Evolutionary conservation across 2,888 invertebrate genomes (phyloP).

Genomic region (Acrocyrtus sp.): DNA sequence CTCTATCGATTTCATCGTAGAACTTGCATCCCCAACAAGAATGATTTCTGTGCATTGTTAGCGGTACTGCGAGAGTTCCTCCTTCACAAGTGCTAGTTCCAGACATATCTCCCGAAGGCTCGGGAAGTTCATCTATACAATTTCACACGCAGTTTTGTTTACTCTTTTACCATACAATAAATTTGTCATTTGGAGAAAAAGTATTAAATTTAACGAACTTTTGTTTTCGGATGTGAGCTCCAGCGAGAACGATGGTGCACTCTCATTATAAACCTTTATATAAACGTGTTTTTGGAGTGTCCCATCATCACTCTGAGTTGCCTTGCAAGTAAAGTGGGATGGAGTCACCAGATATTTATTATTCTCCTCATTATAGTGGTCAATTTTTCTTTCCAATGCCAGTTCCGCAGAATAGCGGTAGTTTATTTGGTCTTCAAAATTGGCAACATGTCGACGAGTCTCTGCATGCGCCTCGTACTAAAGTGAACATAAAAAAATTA

Average conservation of each 20-base stretch:
- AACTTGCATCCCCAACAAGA: too few species aligned
- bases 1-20: too few species aligned
- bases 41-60: too few species aligned
- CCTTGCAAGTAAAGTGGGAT: conserved; percentile 22
- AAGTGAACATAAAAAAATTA: background rate
- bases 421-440: background rate
- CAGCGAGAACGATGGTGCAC: too few species aligned
- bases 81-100: conserved; percentile 25
- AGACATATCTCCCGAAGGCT: too few species aligned
- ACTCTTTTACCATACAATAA: too few species aligned
- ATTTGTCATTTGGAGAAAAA: conserved; percentile 20
- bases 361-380: too few species aligned
- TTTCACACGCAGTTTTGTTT: too few species aligned
- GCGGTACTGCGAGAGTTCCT: too few species aligned
- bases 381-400: conserved; percentile 19
- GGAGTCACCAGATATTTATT: conserved; percentile 19
- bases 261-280: too few species aligned
- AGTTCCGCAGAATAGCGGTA: conserved; percentile 13
- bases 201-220: conserved; percentile 1
- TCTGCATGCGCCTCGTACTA: background rate
- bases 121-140: too few species aligned
- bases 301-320: background rate
- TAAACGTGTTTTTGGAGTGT: conserved; percentile 17
- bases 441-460: background rate
- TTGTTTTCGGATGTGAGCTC: background rate